Percentiles rank a stretch among this genome's conserved stretches.
Evolutionary conservation across 2,797 vertebrate species (phyloP).

Genomic region (Eutrigla gurnardus): DNA sequence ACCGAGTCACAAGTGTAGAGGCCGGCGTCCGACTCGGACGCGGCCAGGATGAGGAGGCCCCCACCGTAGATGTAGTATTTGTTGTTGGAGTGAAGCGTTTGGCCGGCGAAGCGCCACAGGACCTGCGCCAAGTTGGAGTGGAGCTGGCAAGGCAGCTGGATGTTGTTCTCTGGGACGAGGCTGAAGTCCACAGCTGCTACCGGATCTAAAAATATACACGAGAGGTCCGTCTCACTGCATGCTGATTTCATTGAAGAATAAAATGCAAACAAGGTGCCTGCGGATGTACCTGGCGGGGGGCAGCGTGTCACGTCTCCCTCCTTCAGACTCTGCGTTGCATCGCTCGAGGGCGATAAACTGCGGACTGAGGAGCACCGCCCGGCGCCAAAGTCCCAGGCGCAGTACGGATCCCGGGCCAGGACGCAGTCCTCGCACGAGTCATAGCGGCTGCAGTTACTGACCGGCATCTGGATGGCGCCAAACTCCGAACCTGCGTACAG

Average conservation of each 20-base stretch:
- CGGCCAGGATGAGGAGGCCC: constrained; percentile 77
- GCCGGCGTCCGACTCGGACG: constrained; percentile 63
- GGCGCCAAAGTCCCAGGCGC: constrained; percentile 75
- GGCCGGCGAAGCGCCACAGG: constrained; percentile 77
- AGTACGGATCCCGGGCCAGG: constrained; percentile 86
- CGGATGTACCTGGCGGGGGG: constrained; percentile 70
- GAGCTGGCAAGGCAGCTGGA: constrained; percentile 74
- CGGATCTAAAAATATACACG: constrained; percentile 63
- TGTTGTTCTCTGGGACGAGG: constrained; percentile 76
- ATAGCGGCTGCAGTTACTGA: constrained; percentile 79
- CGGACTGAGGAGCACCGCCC: constrained; percentile 60
- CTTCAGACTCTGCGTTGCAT: constrained; percentile 80
- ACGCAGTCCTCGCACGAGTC: constrained; percentile 82
- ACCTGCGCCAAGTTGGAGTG: constrained; percentile 82
- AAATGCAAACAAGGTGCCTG: not conserved
- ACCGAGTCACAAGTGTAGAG: constrained; percentile 77
- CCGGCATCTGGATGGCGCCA: constrained; percentile 81
- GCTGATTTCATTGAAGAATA: not conserved
- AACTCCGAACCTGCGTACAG: constrained; percentile 82
- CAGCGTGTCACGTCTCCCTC: constrained; percentile 79
- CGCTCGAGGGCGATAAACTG: not conserved
- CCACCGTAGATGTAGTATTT: constrained; percentile 78
- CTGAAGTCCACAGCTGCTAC: constrained; percentile 52
- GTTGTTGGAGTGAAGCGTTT: constrained; percentile 62
- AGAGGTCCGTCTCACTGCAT: constrained; percentile 9